A percentile compares a stretch with the other conserved stretches of the same genome.
Evolutionary conservation across 92 coral and sea anemone genomes (phyloP).

Genomic region (Porites evermanni): DNA sequence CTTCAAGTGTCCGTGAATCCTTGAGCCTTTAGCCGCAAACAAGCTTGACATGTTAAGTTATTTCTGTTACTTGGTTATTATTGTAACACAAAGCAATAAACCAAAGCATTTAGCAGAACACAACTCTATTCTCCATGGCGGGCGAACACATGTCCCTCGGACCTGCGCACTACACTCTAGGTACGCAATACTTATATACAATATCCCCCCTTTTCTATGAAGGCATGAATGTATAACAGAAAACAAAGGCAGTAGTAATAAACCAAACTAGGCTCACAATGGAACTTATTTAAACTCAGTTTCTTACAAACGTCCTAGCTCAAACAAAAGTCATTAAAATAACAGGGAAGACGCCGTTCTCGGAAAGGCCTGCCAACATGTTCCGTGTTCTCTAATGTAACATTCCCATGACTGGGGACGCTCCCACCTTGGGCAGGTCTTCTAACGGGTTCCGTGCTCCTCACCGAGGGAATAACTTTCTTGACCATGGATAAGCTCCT

Average conservation of each 20-base stretch:
- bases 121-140: not conserved
- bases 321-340: not conserved
- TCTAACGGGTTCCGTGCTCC: not conserved
- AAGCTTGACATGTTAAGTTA: too few species aligned
- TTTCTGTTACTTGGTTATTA: not conserved
- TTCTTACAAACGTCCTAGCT: not conserved
- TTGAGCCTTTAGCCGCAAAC: too few species aligned
- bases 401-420: not conserved
- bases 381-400: not conserved
- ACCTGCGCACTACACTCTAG: not conserved
- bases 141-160: not conserved
- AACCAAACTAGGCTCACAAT: too few species aligned
- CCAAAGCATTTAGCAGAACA: too few species aligned
- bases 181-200: too few species aligned
- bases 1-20: too few species aligned
- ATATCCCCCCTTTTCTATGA: not conserved
- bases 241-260: too few species aligned
- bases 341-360: not conserved
- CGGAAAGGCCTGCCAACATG: not conserved
- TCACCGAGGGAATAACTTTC: not conserved
- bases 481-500: constrained; percentile 13
- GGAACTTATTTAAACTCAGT: too few species aligned
- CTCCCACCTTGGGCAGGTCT: not conserved
- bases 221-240: too few species aligned
- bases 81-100: not conserved